phyloP scores from a whole-genome alignment of 2,888 invertebrate genomes.

The Rhagonycha fulva region DNA sequence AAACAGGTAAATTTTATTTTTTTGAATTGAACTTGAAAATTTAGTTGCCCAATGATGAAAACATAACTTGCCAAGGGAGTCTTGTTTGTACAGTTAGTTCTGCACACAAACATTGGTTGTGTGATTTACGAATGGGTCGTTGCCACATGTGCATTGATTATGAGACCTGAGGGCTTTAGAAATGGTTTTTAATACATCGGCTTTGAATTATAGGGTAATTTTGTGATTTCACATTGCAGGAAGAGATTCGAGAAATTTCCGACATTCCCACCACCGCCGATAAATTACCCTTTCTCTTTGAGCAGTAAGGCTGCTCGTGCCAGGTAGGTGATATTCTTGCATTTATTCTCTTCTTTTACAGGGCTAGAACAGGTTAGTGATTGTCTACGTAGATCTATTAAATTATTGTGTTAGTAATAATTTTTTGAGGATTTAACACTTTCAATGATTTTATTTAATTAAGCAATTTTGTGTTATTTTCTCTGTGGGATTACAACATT shows the following conservation, averaged over 20 bases:
- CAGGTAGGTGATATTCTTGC: conserved; percentile 52
- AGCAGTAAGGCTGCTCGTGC: conserved; percentile 51
- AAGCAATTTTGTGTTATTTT: neutral
- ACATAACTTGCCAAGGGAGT: conserved; percentile 2
- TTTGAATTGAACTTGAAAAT: neutral
- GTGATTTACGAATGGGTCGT: neutral
- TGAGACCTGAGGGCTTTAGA: conserved; percentile 15
- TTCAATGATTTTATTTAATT: neutral
- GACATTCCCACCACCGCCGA: conserved; percentile 46
- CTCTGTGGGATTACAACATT: neutral
- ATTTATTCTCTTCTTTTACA: conserved; percentile 40
- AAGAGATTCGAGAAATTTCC: conserved; percentile 35
- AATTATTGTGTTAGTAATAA: neutral
- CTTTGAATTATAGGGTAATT: neutral
- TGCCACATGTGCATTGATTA: conserved; percentile 15
- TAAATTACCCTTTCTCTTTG: conserved; percentile 41
- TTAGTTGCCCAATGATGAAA: conserved; percentile 10
- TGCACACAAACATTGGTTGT: neutral
- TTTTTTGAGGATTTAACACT: neutral
- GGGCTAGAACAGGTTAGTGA: conserved; percentile 42
- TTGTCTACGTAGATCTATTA: conserved; percentile 19
- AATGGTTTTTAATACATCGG: too few species aligned
- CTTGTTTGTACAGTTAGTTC: conserved; percentile 1
- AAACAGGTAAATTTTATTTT: conserved; percentile 40
- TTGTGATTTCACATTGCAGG: conserved; percentile 2